Base-by-base conservation (phyloP, 2,113 vertebrate genomes). In the Anhinga rufa region DNA sequence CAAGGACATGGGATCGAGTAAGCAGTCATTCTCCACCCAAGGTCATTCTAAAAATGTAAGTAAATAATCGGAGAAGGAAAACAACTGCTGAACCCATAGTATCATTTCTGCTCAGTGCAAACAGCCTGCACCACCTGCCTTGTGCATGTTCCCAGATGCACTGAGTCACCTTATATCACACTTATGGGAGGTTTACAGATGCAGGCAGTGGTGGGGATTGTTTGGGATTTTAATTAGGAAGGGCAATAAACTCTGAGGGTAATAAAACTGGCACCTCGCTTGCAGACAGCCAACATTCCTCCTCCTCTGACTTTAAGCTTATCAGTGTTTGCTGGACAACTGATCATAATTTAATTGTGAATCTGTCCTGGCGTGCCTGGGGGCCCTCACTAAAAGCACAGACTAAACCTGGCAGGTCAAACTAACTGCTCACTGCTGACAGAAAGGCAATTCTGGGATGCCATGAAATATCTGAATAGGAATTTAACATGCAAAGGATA, bases 111-210 rank as follows among this genome's bases (percentile, higher is more conserved):
- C 55, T 66, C 14, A 3, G 34, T 34, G 19, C 65, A 44, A 44
- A 78, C 10, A 82, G 38, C 40, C 69, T 34, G n/a, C 25, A 61
- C 15, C 19, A 44, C 38, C 69, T 75, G 46, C 52, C 51, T 22
- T 19, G 31, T 51, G 32, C 17, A 3, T 0, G 3, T 34, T 78
- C 18, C 70, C 32, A 72, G 52, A 46, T 69, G 70, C n/a, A 26
- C 17, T 1, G 5, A 31, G 21, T 44, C 66, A 57, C n/a, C 20
- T 80, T 38, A 66, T 15, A 19, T 40, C 60, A 62, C 26, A 11
- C 78, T 42, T 62, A 34, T 0, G 2, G n/a, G 49, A 77, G 0
- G 0, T 57, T 86, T 69, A 51, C 15, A 42, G 38, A 25, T 5
- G 2, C 26, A 74, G 49, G 66, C 7, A 2, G 62, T 31, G 26